Evolutionary conservation across 2,888 invertebrate species (phyloP), one percentile per base, ranked within the genome.

Genomic region (Penaeus monodon): DNA sequence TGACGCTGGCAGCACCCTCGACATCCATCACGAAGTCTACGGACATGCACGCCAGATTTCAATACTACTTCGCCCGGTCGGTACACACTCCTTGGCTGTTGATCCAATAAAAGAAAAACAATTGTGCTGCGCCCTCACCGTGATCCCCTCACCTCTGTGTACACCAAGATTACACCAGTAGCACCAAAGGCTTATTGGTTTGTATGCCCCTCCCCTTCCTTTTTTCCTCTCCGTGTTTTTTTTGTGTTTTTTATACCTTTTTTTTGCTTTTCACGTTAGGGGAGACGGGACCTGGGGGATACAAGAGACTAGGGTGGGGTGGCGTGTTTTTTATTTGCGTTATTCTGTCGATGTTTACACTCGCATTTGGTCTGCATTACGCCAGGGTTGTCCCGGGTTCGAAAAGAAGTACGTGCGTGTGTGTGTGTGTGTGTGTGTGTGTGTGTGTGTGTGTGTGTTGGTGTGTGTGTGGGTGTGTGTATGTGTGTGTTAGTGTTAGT

Each of bases 131-230:
- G 7, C 70, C 33, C 70, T 70, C 70, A 17, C 27, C 33, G 70
- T 33, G 70, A 70, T 70, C 70, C 70, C 70, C 33, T 70, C 33
- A 70, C 70, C 70, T 70, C 70, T 70, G 70, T 70, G 33, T 70
- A 70, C 70, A 70, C 70, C 70, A 70, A 70, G 70, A 70, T 70
- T 70, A 70, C 33, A 70, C 70, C 70, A 70, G 33, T 70, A 70
- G 70, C 70, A 70, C 33, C 70, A 33, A 33, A 33, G 70, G 70
- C 70, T 70, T 70, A 70, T 27, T 70, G 29, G 33, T 33, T 70
- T 20, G 33, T 29, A 29, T 33, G 27, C 29, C 33, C 70, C 33
- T 70, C 33, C 33, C 33, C 20, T 70, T 27, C 33, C 24, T 70
- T 70, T 70, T 24, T 70, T 70, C 33, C 24, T n/a, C n/a, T n/a